Conservation (phyloP, 2,113 vertebrate genomes). For the Scytalopus superciliaris region DNA sequence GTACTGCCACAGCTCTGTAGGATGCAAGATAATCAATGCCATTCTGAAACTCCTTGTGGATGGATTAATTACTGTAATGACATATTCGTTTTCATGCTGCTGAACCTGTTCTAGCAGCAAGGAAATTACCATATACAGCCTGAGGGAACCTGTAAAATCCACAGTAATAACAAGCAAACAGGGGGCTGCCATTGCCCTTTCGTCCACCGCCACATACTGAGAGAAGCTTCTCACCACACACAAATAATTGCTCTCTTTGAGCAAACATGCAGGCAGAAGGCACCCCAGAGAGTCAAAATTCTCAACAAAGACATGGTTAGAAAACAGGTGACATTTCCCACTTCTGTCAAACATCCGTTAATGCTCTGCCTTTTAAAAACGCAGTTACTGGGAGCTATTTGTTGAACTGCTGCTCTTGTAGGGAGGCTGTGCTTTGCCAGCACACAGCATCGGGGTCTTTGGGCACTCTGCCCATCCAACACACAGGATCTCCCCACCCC, state of each 20-base stretch:
- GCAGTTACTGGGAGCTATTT: background rate
- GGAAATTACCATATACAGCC: conserved; percentile 36
- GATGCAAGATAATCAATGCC: background rate
- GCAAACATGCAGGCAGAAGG: background rate
- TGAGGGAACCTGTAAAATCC: conserved; percentile 33
- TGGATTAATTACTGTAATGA: conserved; percentile 20
- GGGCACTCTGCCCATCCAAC: background rate
- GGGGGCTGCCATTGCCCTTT: background rate
- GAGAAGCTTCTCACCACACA: background rate
- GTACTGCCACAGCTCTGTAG: background rate
- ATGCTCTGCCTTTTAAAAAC: background rate
- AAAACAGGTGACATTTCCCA: background rate
- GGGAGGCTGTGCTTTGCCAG: background rate
- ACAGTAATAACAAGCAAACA: conserved; percentile 37
- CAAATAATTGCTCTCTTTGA: conserved; percentile 39
- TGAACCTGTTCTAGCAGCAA: conserved; percentile 34
- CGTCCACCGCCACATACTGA: background rate
- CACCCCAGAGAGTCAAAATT: background rate
- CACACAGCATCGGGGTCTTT: background rate
- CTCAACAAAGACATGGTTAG: background rate
- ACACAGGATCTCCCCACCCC: background rate
- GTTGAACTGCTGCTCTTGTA: background rate
- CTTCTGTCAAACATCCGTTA: background rate
- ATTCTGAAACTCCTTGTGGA: background rate
- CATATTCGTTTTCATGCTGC: conserved; percentile 1